Base-by-base conservation (phyloP, 2,888 invertebrate genomes). In the Onchidella celtica region DNA sequence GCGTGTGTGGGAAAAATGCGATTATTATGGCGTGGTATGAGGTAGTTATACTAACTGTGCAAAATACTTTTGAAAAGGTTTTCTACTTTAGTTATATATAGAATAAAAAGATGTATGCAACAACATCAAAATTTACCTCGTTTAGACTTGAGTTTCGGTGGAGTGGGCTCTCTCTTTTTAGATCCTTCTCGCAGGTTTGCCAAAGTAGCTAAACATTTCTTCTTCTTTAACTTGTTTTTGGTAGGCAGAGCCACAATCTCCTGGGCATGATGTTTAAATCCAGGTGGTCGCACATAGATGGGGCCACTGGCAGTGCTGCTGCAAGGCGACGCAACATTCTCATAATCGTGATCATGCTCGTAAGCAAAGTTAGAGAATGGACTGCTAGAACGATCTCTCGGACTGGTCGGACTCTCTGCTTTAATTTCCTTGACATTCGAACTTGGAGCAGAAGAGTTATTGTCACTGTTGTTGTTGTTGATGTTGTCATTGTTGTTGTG, bases 221-320 rank as follows among this genome's bases (percentile, higher is more conserved):
- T 92, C 85, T 91, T 92, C 85, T 88, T 63, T 82, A 85, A 68
- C 80, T 81, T 65, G 84, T 85, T 69, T 75, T 11, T 55, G 2
- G 21, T 34, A 38, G 61, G 38, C 21, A 59, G 69, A 17, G 75
- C 81, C 6, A 84, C 82, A 68, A 92, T 88, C 79, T 91, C 90
- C 73, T 92, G 92, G n/a, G 91, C 92, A 83, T 92, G 92, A 38
- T 91, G 90, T 36, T 86, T 87, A 78, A 92, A 92, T 21, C 92
- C 92, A 9, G 92, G 91, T 17, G 90, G 92, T 61, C 92, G 85
- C 4, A 92, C 88, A 85, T 92, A 92, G 14, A 90, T 88, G 0
- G 92, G 92, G 9, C 92, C 92, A 84, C 92, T 92, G 3, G 92
- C 91, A 2, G 92, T 92, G 79, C 91, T 92, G 73, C 92, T 92